A percentile compares a stretch with the other conserved stretches of the same genome.
These are phyloP conservation scores for Atopsyche davidsoni DNA, from an alignment of 1,140 invertebrate genomes.

Conservation along the genomic window DNA sequence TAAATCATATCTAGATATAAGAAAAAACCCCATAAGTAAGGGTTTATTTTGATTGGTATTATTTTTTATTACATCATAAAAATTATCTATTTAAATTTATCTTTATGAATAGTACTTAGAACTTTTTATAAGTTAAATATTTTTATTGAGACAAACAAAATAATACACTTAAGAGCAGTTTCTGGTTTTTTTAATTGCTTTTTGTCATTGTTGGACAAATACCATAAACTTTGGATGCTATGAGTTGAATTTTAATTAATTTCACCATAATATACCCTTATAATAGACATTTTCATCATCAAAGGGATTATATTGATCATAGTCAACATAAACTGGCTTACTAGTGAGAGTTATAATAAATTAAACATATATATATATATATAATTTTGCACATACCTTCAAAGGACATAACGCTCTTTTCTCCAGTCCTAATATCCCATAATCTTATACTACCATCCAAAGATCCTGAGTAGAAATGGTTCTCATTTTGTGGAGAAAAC, in stretches of 20 bases:
- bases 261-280: neutral
- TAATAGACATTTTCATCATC: neutral
- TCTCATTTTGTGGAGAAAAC: constrained; percentile 54
- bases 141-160: too few species aligned
- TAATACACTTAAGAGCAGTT: too few species aligned
- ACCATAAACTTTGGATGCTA: neutral
- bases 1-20: neutral
- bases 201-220: too few species aligned
- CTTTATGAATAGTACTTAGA: neutral
- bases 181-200: too few species aligned
- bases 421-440: constrained; percentile 58
- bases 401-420: constrained; percentile 49
- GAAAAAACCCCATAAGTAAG: neutral
- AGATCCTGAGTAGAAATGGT: constrained; percentile 56
- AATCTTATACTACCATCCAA: constrained; percentile 55
- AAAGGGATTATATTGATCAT: neutral
- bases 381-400: constrained; percentile 53
- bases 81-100: neutral
- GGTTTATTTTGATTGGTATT: neutral
- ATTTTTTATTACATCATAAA: neutral
- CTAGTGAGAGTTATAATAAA: neutral
- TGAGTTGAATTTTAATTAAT: neutral
- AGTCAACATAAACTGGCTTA: neutral
- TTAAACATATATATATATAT: neutral
- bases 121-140: neutral